A percentile compares a stretch with the other conserved stretches of the same genome.
Evolutionary conservation across 2,888 invertebrate species (phyloP).

Genomic region (Andricus curvator): DNA sequence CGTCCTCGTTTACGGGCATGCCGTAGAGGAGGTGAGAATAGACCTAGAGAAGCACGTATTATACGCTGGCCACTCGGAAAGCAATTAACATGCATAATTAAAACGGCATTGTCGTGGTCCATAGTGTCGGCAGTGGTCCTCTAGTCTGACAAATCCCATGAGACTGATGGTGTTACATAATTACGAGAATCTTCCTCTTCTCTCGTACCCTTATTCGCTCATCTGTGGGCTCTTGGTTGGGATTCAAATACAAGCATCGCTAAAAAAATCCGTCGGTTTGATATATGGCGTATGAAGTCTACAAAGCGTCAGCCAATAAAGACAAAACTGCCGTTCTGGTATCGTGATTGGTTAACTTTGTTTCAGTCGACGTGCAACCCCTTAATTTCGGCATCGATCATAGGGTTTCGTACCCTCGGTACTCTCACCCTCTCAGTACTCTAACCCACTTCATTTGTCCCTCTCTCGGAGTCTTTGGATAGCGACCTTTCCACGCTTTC

Average conservation of each 20-base stretch:
- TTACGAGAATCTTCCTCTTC: constrained; percentile 65
- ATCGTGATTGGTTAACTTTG: constrained; percentile 72
- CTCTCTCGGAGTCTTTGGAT: constrained; percentile 4
- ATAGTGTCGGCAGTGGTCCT: constrained; percentile 63
- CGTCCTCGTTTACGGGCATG: not conserved
- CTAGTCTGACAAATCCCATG: constrained; percentile 68
- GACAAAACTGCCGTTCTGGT: constrained; percentile 57
- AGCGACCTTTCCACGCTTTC: not conserved
- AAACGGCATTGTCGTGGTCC: constrained; percentile 72
- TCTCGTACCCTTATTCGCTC: constrained; percentile 39
- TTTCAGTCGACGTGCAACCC: constrained; percentile 68
- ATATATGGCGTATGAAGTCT: constrained; percentile 40
- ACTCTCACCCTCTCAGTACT: not conserved
- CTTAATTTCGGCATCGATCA: constrained; percentile 73
- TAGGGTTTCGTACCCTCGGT: constrained; percentile 59
- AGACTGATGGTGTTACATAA: constrained; percentile 69
- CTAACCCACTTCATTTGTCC: constrained; percentile 41
- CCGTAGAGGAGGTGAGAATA: constrained; percentile 58
- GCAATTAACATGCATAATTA: constrained; percentile 75
- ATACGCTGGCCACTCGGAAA: constrained; percentile 66
- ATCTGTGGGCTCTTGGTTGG: not conserved
- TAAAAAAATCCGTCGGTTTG: constrained; percentile 58
- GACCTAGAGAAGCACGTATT: constrained; percentile 63
- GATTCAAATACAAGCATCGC: constrained; percentile 46
- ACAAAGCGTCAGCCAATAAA: constrained; percentile 61